Evolutionary conservation across 2,888 invertebrate species (phyloP), one percentile per base, ranked within the genome.

Genomic region (Teinopalpus imperialis): DNA sequence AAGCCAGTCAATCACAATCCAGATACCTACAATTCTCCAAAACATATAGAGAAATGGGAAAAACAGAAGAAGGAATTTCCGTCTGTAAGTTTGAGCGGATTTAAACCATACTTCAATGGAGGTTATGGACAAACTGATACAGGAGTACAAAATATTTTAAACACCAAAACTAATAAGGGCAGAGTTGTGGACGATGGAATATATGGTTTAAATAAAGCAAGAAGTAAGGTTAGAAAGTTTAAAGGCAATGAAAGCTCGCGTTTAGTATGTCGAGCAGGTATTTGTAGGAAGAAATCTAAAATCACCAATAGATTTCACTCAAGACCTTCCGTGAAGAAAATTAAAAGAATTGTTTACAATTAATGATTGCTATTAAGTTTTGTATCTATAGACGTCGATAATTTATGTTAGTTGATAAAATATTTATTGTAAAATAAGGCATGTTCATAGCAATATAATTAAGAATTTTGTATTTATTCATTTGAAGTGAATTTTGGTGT

Each of bases 21-120:
- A n/a, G 78, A 81, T 13, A 80, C 78, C 0, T 85, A 83, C 45
- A 75, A 69, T 29, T 83, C 83, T 49, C 63, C 81, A 2, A 81
- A 83, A 51, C 70, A 75, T 37, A 53, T 85, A 7, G 83, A 86
- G 47, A 61, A 73, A 14, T 54, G 63, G 2, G 65, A 59, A 10
- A 67, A 65, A 14, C 67, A 73, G 34, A 74, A 69, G 12, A 50
- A 57, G 0, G 63, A 63, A 0, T 52, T 61, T 7, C 59, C 66
- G 0, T 57, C 66, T 35, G 50, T 56, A 24, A 48, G 46, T 1
- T 29, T 58, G 1, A 65, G 62, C 6, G 66, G 65, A 1, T 75
- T 69, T 34, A 73, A 69, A 34, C 76, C 75, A 14, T 74, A 62
- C 26, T 7, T 59, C 4, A 61, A 43, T 18, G 56, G 58, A 14